A percentile compares a stretch with the other conserved stretches of the same genome.
phyloP scores from a whole-genome alignment of 2,888 invertebrate genomes.

The Rhyacophila evoluta region DNA sequence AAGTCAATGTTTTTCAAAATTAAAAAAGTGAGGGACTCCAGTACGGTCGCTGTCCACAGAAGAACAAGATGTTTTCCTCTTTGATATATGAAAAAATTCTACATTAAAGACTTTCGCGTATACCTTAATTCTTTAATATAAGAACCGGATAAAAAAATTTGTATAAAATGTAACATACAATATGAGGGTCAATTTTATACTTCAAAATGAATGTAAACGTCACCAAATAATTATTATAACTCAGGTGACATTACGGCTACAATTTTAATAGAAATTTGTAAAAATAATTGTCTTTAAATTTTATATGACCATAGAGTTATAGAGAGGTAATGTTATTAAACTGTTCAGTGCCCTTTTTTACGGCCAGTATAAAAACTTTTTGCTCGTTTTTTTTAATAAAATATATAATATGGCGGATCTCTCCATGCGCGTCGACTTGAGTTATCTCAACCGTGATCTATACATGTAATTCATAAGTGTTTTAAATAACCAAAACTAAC shows the following conservation, averaged over 20 bases:
- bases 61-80: slow-evolving; percentile 56
- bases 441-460: slow-evolving; percentile 23
- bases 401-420: slow-evolving; percentile 28
- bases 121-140: slow-evolving; percentile 12
- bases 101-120: background rate
- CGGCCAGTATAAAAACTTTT: slow-evolving; percentile 31
- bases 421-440: slow-evolving; percentile 38
- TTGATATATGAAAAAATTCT: slow-evolving; percentile 53
- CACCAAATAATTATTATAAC: slow-evolving; percentile 1
- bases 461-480: slow-evolving; percentile 22
- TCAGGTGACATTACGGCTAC: background rate
- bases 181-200: slow-evolving; percentile 53
- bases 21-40: slow-evolving; percentile 54
- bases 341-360: slow-evolving; percentile 27
- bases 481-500: slow-evolving; percentile 37
- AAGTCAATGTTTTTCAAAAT: slow-evolving; percentile 54
- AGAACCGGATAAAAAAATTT: background rate
- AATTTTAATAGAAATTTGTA: slow-evolving; percentile 6
- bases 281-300: background rate
- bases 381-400: background rate
- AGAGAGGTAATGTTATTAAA: background rate
- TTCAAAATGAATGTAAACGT: slow-evolving; percentile 1
- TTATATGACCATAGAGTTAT: background rate
- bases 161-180: slow-evolving; percentile 37
- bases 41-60: slow-evolving; percentile 55